Evolutionary conservation across 2,888 invertebrate species (phyloP), one percentile per base, ranked within the genome.

Genomic region (Serripes groenlandicus): DNA sequence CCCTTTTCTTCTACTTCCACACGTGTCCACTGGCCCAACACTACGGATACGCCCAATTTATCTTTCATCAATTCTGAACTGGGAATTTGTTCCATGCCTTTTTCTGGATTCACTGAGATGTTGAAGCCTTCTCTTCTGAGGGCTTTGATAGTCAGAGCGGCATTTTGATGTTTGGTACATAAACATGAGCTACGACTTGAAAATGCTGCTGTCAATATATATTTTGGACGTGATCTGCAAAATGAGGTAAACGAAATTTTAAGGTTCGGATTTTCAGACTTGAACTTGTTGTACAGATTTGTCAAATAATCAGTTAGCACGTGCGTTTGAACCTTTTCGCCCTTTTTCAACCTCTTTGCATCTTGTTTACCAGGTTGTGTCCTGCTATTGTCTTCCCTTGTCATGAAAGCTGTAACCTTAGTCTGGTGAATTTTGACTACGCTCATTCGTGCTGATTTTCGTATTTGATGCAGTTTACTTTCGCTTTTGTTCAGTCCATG

Each of bases 101-200:
- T 75, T 71, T 83, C 76, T 2, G 73, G 78, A 26, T 78, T 82
- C 34, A 26, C 28, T 28, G 58, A 18, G 42, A 78, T 26, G 21
- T 82, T 58, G 0, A 81, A 21, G 0, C 84, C 84, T 28, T 42
- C 15, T 35, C 77, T 77, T 35, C 62, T 66, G 11, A 86, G 30
- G 23, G 56, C 52, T 34, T 83, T 75, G 3, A 83, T 62, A 2
- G 68, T 52, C 5, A 86, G 58, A 1, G 79, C 74, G 5, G 78
- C 76, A 60, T 82, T 84, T 69, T 84, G 82, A 37, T 87, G 84
- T 52, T 79, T 76, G 9, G 66, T 75, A 23, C 83, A 86, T 15
- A 83, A 26, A 30, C 83, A 83, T 4, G 78, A 74, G 5, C 52
- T 49, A 21, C 83, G 23, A 26, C 42, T 58, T 28, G 62, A 42